These are phyloP conservation scores for Thymelicus sylvestris DNA, from an alignment of 2,888 invertebrate genomes.

Conservation along the genomic window DNA sequence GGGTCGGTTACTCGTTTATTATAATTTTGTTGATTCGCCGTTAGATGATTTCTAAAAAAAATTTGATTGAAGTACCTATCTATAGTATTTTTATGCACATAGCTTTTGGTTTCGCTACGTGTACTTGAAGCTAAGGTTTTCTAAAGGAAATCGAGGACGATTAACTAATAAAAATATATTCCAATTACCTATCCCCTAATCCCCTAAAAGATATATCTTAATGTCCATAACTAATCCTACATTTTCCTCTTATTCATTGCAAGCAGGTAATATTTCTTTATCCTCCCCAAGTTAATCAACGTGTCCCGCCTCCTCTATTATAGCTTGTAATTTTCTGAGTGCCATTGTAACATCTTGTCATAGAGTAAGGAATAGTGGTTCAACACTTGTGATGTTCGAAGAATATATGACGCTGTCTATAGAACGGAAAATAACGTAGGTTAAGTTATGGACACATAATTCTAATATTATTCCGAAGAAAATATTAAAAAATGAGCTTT, in stretches of 20 bases:
- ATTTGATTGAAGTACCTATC: too few relatives aligned
- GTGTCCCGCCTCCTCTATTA: constrained; percentile 12
- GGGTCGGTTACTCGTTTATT: too few relatives aligned
- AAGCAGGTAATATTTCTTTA: constrained; percentile 8
- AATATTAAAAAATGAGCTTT: too few relatives aligned
- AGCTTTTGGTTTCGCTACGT: too few relatives aligned
- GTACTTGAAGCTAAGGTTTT: too few relatives aligned
- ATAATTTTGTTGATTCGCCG: too few relatives aligned
- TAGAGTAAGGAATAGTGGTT: neutral
- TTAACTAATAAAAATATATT: neutral
- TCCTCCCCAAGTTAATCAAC: constrained; percentile 12
- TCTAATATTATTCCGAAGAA: too few relatives aligned
- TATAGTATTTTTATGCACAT: too few relatives aligned
- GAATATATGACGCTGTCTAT: neutral
- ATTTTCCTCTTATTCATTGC: neutral
- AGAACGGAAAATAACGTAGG: neutral
- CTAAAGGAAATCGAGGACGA: too few relatives aligned
- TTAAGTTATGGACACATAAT: too few relatives aligned
- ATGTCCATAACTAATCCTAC: neutral
- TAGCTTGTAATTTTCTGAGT: constrained; percentile 16
- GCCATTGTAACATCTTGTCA: constrained; percentile 3
- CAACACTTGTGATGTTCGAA: neutral
- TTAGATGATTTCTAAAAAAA: too few relatives aligned
- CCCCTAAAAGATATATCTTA: neutral
- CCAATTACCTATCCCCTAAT: too few relatives aligned